Evolutionary conservation across 2,113 vertebrate species (phyloP).

Genomic region (Gallinago media): DNA sequence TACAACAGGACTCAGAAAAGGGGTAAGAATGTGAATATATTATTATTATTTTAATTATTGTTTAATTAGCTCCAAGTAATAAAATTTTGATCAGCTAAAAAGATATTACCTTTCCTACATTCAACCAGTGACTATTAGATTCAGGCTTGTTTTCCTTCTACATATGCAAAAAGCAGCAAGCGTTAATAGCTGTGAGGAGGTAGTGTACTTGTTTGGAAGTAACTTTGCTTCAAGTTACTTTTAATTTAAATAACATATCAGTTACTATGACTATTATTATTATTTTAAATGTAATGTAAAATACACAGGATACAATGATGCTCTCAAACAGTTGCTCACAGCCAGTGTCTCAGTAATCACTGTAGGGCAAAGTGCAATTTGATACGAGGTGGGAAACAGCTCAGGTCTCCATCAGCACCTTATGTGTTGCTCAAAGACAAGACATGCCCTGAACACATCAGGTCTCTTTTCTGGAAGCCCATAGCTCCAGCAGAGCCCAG

Average conservation of each 20-base stretch:
- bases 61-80: not conserved
- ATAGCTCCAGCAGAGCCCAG: not conserved
- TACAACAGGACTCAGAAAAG: not conserved
- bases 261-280: not conserved
- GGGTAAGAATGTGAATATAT: not conserved
- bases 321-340: not conserved
- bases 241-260: not conserved
- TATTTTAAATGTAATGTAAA: not conserved
- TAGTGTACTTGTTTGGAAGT: not conserved
- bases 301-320: not conserved
- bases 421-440: not conserved
- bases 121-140: not conserved
- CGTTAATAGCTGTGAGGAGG: not conserved
- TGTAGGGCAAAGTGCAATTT: not conserved
- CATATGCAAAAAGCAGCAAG: not conserved
- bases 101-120: not conserved
- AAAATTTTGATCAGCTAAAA: not conserved
- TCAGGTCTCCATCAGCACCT: not conserved
- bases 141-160: not conserved
- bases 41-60: not conserved
- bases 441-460: too few relatives aligned
- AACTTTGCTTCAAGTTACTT: not conserved
- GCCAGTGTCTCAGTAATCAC: not conserved
- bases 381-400: not conserved
- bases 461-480: not conserved